These are phyloP conservation scores for Sesia apiformis DNA, from an alignment of 2,888 invertebrate species.

Conservation along the genomic window DNA sequence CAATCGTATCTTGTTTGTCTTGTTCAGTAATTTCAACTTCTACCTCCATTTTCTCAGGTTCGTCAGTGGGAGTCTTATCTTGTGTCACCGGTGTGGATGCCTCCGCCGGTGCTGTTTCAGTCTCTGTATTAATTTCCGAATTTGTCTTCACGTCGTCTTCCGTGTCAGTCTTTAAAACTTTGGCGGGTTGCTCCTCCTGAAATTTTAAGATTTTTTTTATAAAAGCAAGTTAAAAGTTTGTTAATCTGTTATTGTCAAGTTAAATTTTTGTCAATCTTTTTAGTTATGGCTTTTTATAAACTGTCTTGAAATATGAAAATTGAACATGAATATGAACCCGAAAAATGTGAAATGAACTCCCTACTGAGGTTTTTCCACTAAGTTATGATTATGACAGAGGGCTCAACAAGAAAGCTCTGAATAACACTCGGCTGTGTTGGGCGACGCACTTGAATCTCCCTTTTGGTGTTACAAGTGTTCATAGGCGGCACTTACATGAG, in stretches of 20 bases:
- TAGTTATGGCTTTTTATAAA: too few species aligned
- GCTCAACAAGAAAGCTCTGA: too few species aligned
- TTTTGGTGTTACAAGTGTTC: too few species aligned
- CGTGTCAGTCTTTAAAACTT: constrained; percentile 68
- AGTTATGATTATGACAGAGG: too few species aligned
- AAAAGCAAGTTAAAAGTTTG: not conserved
- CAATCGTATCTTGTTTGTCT: constrained; percentile 13
- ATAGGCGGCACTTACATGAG: too few species aligned
- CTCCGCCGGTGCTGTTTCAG: constrained; percentile 10
- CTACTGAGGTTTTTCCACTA: too few species aligned
- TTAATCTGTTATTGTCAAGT: not conserved
- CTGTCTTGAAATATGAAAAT: too few species aligned
- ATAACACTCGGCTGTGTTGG: too few species aligned
- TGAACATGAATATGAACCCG: too few species aligned
- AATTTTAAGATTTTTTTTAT: not conserved
- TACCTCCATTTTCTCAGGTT: constrained; percentile 42
- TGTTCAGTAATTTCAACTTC: constrained; percentile 26
- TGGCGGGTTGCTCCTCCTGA: constrained; percentile 59
- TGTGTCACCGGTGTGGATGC: constrained; percentile 10
- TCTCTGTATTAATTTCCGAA: constrained; percentile 16
- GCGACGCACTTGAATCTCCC: too few species aligned
- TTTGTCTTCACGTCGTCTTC: constrained; percentile 38
- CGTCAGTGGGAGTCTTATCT: constrained; percentile 10
- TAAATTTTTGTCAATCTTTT: too few species aligned
- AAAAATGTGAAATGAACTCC: too few species aligned